Evolutionary conservation across 2,888 invertebrate genomes (phyloP).

Genomic region (Oeneis ivallda): DNA sequence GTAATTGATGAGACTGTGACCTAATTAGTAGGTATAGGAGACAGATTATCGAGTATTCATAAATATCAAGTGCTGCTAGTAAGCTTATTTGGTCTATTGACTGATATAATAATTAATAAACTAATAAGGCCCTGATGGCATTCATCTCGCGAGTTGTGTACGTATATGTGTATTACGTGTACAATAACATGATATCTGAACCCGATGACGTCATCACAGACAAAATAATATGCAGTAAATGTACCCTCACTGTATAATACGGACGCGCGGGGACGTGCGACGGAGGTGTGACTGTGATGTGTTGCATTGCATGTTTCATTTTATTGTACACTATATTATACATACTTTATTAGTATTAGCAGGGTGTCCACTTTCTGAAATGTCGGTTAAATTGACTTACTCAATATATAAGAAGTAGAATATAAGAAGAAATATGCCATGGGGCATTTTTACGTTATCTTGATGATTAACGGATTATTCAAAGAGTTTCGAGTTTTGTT

Average conservation of each 20-base stretch:
- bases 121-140: not conserved
- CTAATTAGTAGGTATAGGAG: no score
- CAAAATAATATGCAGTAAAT: not conserved
- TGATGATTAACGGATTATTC: not conserved
- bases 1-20: no score
- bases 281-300: not conserved
- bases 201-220: not conserved
- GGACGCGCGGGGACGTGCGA: not conserved
- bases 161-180: not conserved
- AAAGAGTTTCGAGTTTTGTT: no score
- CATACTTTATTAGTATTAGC: not conserved
- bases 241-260: not conserved
- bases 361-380: constrained; percentile 14
- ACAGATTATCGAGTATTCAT: no score
- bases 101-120: not conserved
- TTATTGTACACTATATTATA: not conserved
- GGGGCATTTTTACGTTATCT: not conserved
- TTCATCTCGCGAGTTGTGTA: not conserved
- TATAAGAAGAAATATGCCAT: not conserved
- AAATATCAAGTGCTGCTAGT: not conserved
- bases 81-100: not conserved
- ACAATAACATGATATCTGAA: not conserved
- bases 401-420: not conserved
- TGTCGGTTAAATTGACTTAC: not conserved
- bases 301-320: not conserved